These are phyloP conservation scores for Glaucopsyche alexis DNA, from an alignment of 2,888 invertebrate species.

Conservation along the genomic window DNA sequence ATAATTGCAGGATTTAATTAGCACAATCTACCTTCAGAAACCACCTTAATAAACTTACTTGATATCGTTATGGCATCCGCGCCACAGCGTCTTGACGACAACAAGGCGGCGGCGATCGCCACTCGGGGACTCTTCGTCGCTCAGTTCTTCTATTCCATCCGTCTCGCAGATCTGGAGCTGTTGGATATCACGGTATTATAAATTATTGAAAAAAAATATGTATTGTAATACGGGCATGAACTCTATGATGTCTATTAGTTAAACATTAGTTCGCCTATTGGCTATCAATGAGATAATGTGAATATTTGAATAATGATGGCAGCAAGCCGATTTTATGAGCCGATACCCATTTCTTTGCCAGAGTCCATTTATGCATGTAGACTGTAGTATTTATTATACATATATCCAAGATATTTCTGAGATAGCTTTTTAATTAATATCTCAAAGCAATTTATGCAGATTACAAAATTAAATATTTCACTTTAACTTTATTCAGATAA, in stretches of 20 bases:
- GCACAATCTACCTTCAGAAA: no score
- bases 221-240: background rate
- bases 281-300: background rate
- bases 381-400: background rate
- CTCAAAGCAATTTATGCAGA: background rate
- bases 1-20: no score
- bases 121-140: slow-evolving; percentile 83
- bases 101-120: slow-evolving; percentile 86
- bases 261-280: background rate
- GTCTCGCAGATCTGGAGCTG: slow-evolving; percentile 89
- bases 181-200: background rate
- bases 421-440: background rate
- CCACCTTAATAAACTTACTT: slow-evolving; percentile 69
- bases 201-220: background rate
- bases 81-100: slow-evolving; percentile 87
- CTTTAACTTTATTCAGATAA: background rate
- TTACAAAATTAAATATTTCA: background rate
- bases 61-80: slow-evolving; percentile 83
- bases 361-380: background rate
- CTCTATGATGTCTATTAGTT: background rate
- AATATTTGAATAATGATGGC: background rate
- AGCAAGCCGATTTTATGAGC: background rate
- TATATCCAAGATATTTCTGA: background rate
- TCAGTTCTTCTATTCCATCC: slow-evolving; percentile 84
- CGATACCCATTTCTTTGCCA: background rate